These are phyloP conservation scores for Cepphus grylle DNA, from an alignment of 2,113 vertebrate genomes.

Conservation along the genomic window DNA sequence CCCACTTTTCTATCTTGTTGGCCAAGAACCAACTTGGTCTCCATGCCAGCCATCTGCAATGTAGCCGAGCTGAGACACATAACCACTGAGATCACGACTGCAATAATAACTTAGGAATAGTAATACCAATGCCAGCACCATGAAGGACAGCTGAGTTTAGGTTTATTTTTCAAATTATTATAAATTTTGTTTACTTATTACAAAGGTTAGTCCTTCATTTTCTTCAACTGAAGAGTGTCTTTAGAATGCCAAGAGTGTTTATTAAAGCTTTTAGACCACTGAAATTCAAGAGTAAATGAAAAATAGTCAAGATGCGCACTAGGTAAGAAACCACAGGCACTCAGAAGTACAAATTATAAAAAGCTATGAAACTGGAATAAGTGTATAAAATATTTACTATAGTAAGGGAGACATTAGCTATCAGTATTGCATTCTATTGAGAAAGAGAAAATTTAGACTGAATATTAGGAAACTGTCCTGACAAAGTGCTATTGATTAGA, in stretches of 20 bases:
- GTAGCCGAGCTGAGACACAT: neutral
- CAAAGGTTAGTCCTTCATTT: neutral
- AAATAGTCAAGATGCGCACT: neutral
- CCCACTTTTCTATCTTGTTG: neutral
- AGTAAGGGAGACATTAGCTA: neutral
- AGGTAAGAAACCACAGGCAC: neutral
- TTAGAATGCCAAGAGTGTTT: neutral
- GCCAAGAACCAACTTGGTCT: neutral
- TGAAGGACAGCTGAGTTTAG: neutral
- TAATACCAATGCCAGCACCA: neutral
- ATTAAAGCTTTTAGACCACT: neutral
- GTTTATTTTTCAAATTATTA: neutral
- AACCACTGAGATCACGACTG: neutral
- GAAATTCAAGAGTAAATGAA: neutral
- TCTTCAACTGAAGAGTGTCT: neutral
- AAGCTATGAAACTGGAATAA: neutral
- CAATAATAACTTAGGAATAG: neutral
- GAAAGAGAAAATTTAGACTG: neutral
- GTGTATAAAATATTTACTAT: neutral
- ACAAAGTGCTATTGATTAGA: neutral
- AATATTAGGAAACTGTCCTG: neutral
- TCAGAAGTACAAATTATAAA: neutral
- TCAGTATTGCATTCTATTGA: neutral
- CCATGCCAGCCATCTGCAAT: conserved; percentile 14
- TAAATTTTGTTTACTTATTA: neutral